Evolutionary conservation across 2,888 invertebrate genomes (phyloP).

Genomic region (Pachymerium ferrugineum): DNA sequence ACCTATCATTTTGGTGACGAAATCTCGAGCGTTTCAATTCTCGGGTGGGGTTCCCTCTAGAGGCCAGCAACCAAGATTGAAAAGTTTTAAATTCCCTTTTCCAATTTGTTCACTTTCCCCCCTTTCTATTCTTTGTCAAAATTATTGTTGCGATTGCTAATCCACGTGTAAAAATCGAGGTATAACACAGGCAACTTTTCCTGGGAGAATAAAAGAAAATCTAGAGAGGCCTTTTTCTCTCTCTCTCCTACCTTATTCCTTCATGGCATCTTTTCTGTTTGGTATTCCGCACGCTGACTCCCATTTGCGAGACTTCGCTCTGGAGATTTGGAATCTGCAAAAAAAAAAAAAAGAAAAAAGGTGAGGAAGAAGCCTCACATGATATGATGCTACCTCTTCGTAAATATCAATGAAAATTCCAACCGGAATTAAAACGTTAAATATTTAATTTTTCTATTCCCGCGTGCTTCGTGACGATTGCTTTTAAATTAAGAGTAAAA

Average conservation of each 20-base stretch:
- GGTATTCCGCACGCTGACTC: neutral
- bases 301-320: slow-evolving; percentile 19
- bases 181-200: neutral
- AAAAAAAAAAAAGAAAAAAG: neutral
- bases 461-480: too few relatives aligned
- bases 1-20: slow-evolving; percentile 2
- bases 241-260: neutral
- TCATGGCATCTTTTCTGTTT: slow-evolving; percentile 3
- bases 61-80: neutral
- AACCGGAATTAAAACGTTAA: too few relatives aligned
- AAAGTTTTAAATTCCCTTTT: slow-evolving; percentile 7
- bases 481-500: too few relatives aligned
- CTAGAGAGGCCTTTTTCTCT: neutral
- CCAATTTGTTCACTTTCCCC: neutral
- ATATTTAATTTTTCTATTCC: too few relatives aligned
- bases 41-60: neutral
- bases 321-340: neutral
- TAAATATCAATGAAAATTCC: neutral
- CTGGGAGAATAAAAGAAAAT: neutral
- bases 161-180: neutral
- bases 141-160: neutral
- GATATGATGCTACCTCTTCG: neutral
- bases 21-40: slow-evolving; percentile 1
- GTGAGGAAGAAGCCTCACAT: neutral
- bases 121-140: neutral